A percentile compares a stretch with the other conserved stretches of the same genome.
These are phyloP conservation scores for Mesembrinibis cayennensis DNA, from an alignment of 2,113 vertebrate species.

Conservation along the genomic window DNA sequence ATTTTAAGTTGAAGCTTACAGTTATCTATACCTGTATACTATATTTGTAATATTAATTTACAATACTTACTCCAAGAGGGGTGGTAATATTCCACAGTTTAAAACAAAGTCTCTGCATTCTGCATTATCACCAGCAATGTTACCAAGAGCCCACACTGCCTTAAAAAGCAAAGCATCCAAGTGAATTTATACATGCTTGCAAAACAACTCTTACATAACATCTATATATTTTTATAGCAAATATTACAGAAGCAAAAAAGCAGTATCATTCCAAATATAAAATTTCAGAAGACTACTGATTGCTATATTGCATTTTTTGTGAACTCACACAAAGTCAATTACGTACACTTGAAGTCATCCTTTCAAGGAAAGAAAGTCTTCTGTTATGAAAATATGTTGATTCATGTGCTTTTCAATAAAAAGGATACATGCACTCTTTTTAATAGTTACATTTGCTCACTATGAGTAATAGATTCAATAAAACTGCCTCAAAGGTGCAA, in stretches of 20 bases:
- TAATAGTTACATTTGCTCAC: neutral
- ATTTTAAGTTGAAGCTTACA: neutral
- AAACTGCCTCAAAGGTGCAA: neutral
- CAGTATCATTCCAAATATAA: neutral
- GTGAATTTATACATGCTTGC: neutral
- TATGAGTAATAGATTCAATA: neutral
- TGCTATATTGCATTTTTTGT: neutral
- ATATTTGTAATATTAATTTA: neutral
- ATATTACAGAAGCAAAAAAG: neutral
- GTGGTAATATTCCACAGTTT: slow-evolving; percentile 89
- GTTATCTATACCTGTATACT: neutral
- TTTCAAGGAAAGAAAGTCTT: neutral
- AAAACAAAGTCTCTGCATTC: slow-evolving; percentile 94
- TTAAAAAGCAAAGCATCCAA: slow-evolving; percentile 62
- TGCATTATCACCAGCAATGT: slow-evolving; percentile 92
- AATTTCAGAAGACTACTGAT: neutral
- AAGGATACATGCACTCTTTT: neutral
- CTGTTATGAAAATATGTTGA: neutral
- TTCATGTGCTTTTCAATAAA: neutral
- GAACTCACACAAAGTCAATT: neutral
- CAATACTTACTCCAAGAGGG: slow-evolving; percentile 88
- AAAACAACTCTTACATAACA: neutral
- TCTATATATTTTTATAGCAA: neutral
- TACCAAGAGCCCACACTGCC: slow-evolving; percentile 95
- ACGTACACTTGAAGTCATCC: neutral